A percentile compares a stretch with the other conserved stretches of the same genome.
Conservation (phyloP, 2,888 invertebrate genomes). For the Spialia ferax region DNA sequence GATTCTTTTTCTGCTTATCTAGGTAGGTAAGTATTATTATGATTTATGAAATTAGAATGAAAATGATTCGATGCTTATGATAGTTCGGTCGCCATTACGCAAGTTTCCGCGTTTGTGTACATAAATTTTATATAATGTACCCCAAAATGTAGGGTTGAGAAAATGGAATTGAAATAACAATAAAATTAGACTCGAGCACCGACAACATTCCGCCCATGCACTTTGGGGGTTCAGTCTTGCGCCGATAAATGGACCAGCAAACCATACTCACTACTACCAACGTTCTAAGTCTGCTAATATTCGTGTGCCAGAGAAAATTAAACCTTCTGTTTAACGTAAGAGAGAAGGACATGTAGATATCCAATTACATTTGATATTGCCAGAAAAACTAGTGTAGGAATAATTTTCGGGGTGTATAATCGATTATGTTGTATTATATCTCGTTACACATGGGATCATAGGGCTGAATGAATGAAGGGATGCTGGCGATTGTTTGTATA, state of each 20-base stretch:
- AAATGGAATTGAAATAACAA: slow-evolving; percentile 73
- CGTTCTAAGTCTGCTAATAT: background rate
- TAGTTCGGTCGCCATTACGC: slow-evolving; percentile 49
- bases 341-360: slow-evolving; percentile 14
- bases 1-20: slow-evolving; percentile 13
- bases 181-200: slow-evolving; percentile 68
- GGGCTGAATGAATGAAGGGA: slow-evolving; percentile 53
- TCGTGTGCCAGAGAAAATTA: slow-evolving; percentile 36
- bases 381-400: slow-evolving; percentile 54
- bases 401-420: slow-evolving; percentile 74
- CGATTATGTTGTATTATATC: slow-evolving; percentile 75
- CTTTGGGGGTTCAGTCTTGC: slow-evolving; percentile 57
- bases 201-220: slow-evolving; percentile 71
- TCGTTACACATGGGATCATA: slow-evolving; percentile 65
- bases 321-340: slow-evolving; percentile 42
- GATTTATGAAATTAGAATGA: slow-evolving; percentile 22
- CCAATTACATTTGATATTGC: slow-evolving; percentile 1
- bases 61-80: slow-evolving; percentile 32
- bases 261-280: slow-evolving; percentile 50
- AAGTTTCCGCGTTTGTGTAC: slow-evolving; percentile 54
- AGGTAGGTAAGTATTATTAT: background rate
- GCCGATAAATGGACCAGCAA: slow-evolving; percentile 69
- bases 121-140: slow-evolving; percentile 56
- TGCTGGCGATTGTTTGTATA: slow-evolving; percentile 52
- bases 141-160: too few relatives aligned